phyloP scores from a whole-genome alignment of 2,113 vertebrate species.

The Toxostoma redivivum region DNA sequence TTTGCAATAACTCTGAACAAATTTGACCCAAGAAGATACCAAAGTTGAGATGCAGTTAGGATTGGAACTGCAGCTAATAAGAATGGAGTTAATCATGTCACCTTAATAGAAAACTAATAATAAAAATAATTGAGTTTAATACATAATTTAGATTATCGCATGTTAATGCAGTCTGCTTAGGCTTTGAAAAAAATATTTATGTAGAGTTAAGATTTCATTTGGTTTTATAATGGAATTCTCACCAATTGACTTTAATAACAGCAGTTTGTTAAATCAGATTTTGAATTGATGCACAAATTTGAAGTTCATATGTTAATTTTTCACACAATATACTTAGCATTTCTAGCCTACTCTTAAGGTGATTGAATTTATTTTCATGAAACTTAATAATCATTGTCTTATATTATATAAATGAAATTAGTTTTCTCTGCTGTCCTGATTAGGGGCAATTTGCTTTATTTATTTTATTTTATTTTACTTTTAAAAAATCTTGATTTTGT shows the following conservation, averaged over 20 bases:
- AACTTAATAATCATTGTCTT: background rate
- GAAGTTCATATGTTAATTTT: conserved; percentile 59
- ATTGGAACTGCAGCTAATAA: background rate
- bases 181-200: conserved; percentile 67
- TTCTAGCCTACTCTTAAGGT: background rate
- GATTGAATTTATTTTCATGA: conserved; percentile 23
- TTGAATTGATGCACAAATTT: conserved; percentile 43
- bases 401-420: conserved; percentile 13
- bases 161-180: conserved; percentile 58
- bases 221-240: conserved; percentile 64
- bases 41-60: background rate
- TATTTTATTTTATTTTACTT: background rate
- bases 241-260: conserved; percentile 67
- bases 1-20: background rate
- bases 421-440: background rate
- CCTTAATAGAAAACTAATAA: conserved; percentile 72
- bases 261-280: conserved; percentile 68
- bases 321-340: background rate
- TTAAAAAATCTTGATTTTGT: background rate
- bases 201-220: conserved; percentile 61
- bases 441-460: background rate
- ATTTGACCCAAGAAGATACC: background rate
- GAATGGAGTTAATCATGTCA: conserved; percentile 54
- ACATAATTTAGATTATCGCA: conserved; percentile 69
- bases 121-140: conserved; percentile 81